Evolutionary conservation across 64 coral and sea anemone genomes (phyloP), one percentile per base, ranked within the genome.

Genomic region (Cladopsammia gracilis): DNA sequence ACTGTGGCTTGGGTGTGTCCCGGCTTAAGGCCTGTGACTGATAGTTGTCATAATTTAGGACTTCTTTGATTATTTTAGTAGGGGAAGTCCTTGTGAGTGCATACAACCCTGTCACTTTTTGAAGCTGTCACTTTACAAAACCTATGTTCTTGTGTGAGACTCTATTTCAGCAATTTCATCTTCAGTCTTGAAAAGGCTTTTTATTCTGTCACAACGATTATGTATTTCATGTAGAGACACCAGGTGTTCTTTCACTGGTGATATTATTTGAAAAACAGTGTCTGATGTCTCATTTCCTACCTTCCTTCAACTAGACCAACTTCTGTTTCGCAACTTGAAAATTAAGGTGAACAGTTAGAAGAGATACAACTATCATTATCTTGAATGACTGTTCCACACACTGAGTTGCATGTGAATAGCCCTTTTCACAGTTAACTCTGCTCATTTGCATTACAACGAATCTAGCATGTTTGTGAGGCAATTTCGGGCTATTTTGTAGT

Each of bases 381-480:
- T 54, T 78, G 75, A 78, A 78, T 78, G 75, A 44, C 57, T 54
- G 75, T 78, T 51, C 46, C 75, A 78, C 26, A 78, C 52, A 7
- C 75, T 94, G 6, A 94, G 84, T 48, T 89, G 92, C 85, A 94
- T 73, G 65, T 94, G 75, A 73, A n/a, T n/a, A n/a, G n/a, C n/a
- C n/a, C n/a, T n/a, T n/a, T n/a, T n/a, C n/a, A n/a, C n/a, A n/a
- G n/a, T n/a, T n/a, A n/a, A n/a, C n/a, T n/a, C n/a, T n/a, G n/a
- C n/a, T n/a, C n/a, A n/a, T n/a, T n/a, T n/a, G n/a, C n/a, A n/a
- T n/a, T n/a, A n/a, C n/a, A n/a, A n/a, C n/a, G n/a, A n/a, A n/a
- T n/a, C n/a, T n/a, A n/a, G n/a, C n/a, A n/a, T n/a, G n/a, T n/a
- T n/a, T n/a, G n/a, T n/a, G n/a, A n/a, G n/a, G n/a, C n/a, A n/a